Evolutionary conservation across 2,113 vertebrate genomes (phyloP).

Genomic region (Melanocharis versteri): DNA sequence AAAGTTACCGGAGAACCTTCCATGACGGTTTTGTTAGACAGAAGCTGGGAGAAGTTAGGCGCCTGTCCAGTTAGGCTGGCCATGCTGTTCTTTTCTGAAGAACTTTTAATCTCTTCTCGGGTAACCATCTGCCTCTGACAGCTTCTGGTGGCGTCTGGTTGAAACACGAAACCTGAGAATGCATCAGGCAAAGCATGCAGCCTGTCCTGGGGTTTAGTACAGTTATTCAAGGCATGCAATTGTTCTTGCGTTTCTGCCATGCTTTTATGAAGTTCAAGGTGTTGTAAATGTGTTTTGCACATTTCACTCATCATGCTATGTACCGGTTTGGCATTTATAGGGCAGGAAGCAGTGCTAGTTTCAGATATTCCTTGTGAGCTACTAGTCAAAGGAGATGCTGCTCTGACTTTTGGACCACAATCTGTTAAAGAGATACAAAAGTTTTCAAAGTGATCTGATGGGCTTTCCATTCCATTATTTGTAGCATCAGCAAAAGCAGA

Average conservation of each 20-base stretch:
- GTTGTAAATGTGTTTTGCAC: slow-evolving; percentile 62
- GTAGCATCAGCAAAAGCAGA: slow-evolving; percentile 54
- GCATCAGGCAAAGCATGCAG: slow-evolving; percentile 78
- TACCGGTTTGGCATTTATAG: slow-evolving; percentile 47
- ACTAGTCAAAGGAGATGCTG: slow-evolving; percentile 68
- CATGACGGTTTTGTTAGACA: slow-evolving; percentile 84
- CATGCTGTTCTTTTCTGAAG: slow-evolving; percentile 77
- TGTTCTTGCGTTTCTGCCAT: slow-evolving; percentile 71
- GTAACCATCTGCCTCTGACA: slow-evolving; percentile 77
- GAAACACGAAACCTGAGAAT: slow-evolving; percentile 75
- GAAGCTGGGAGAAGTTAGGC: slow-evolving; percentile 84
- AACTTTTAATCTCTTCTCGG: slow-evolving; percentile 81
- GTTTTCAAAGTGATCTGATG: slow-evolving; percentile 62
- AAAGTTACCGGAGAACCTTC: slow-evolving; percentile 93
- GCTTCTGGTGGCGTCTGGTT: slow-evolving; percentile 73
- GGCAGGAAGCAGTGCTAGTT: slow-evolving; percentile 55
- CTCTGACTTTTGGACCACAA: slow-evolving; percentile 53
- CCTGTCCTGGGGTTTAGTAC: slow-evolving; percentile 74
- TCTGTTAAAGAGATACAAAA: slow-evolving; percentile 53
- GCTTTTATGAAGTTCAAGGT: slow-evolving; percentile 64
- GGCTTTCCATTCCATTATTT: slow-evolving; percentile 50
- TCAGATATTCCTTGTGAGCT: slow-evolving; percentile 65
- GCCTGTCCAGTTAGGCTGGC: slow-evolving; percentile 78
- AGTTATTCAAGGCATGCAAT: slow-evolving; percentile 80
- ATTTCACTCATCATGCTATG: slow-evolving; percentile 57